Evolutionary conservation across 2,888 invertebrate species (phyloP), one percentile per base, ranked within the genome.

Genomic region (Eurytoma adleriae): DNA sequence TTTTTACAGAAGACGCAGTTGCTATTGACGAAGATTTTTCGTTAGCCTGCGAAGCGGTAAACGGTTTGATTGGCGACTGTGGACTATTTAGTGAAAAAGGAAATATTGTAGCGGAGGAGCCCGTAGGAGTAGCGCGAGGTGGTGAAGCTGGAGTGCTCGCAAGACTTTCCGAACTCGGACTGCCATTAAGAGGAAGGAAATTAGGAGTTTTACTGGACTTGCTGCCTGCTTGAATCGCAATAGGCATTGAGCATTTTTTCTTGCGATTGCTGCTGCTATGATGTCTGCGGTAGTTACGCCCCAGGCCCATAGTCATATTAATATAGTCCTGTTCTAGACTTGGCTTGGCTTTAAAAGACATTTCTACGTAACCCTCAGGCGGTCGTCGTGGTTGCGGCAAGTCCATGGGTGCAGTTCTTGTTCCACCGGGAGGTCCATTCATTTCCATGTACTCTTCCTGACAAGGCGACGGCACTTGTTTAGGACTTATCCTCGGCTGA

Each of bases 31-130:
- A 79, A 70, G 75, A 83, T 64, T 79, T 82, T 54, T 71, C 27
- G 20, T 20, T 76, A 75, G 52, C 84, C 83, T 82, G 82, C 84
- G 83, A 64, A 83, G 83, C 24, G 24, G 91, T 89, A 70, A 91
- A 91, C 0, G 91, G 88, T 83, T 93, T 93, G 27, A 92, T 91
- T 0, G 94, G 94, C 2, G 94, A 94, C 18, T 93, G 92, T 0
- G 95, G 95, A 83, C 94, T 94, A 87, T 94, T 94, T 64, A 94
- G 89, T 80, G 93, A 94, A 85, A 95, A 92, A 1, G 95, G 94
- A 88, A 95, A 95, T 80, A 95, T 93, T 0, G 94, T 94, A 7
- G 93, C 90, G 78, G 92, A 92, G 3, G 92, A 94, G 66, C 94
- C 94, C 1, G 93, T 93, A 0, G 93, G 93, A 0, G 94, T 93